Evolutionary conservation across 92 coral and sea anemone species (phyloP).

Genomic region (Porites lobata): DNA sequence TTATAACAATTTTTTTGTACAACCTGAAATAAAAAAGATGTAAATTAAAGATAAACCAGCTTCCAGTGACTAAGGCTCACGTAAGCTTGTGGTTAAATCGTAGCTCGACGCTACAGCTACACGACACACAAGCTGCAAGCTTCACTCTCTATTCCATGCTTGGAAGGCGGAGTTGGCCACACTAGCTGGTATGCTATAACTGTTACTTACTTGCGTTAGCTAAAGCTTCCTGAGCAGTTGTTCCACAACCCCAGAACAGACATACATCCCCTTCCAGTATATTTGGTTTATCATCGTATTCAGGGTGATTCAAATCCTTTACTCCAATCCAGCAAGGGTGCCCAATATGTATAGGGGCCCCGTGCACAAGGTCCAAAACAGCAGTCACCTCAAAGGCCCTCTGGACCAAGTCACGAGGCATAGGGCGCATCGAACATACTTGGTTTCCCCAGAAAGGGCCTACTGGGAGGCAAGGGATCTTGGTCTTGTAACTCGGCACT

Average conservation of each 20-base stretch:
- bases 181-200: not conserved
- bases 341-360: constrained; percentile 69
- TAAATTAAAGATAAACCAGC: too few relatives aligned
- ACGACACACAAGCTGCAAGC: too few relatives aligned
- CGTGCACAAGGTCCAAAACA: constrained; percentile 51
- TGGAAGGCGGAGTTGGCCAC: not conserved
- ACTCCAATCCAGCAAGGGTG: constrained; percentile 53
- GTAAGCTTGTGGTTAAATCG: too few relatives aligned
- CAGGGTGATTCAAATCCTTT: constrained; percentile 31
- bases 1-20: too few relatives aligned
- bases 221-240: constrained; percentile 27
- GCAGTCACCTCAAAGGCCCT: constrained; percentile 53
- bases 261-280: constrained; percentile 50
- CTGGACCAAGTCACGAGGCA: constrained; percentile 32
- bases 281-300: constrained; percentile 43
- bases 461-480: constrained; percentile 33
- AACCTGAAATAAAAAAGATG: too few relatives aligned
- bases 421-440: constrained; percentile 63
- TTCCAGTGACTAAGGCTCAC: too few relatives aligned
- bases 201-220: constrained; percentile 25
- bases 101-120: too few relatives aligned
- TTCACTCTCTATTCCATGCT: not conserved
- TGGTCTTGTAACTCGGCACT: constrained; percentile 62
- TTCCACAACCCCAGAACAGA: constrained; percentile 55
- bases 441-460: constrained; percentile 51